Evolutionary conservation across 2,113 vertebrate genomes (phyloP).

Genomic region (Ceyx cyanopectus): DNA sequence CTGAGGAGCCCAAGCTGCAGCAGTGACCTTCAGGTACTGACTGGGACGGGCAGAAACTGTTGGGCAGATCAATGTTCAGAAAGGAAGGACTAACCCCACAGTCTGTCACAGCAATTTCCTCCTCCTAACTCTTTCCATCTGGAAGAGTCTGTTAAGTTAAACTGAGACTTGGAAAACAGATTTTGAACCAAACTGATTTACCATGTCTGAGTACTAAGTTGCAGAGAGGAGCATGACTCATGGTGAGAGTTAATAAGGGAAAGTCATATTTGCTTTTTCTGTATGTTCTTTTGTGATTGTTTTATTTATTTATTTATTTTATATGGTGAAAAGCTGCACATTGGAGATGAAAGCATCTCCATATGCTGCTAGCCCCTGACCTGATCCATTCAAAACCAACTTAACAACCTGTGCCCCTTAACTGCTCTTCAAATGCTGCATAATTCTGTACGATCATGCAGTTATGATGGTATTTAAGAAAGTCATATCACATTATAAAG

Average conservation of each 20-base stretch:
- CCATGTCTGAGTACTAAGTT: neutral
- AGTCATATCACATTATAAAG: too few relatives aligned
- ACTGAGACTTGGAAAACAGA: neutral
- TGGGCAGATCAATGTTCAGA: neutral
- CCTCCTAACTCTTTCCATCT: neutral
- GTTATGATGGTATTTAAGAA: too few relatives aligned
- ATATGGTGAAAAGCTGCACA: too few relatives aligned
- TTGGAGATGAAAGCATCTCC: too few relatives aligned
- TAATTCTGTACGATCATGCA: too few relatives aligned
- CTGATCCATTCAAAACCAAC: too few relatives aligned
- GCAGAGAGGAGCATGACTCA: neutral
- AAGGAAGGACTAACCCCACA: neutral
- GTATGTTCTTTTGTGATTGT: too few relatives aligned
- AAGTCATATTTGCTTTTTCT: neutral
- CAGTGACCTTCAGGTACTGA: neutral
- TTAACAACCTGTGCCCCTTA: too few relatives aligned
- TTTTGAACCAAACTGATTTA: neutral
- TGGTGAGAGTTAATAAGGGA: neutral
- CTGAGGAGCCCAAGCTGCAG: neutral
- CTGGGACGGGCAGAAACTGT: neutral
- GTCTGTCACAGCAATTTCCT: neutral
- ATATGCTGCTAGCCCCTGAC: too few relatives aligned
- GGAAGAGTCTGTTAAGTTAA: neutral
- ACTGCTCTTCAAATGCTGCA: too few relatives aligned
- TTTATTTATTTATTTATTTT: too few relatives aligned